phyloP scores from a whole-genome alignment of 2,888 invertebrate genomes.

The Lasioglossum leucozonium region DNA sequence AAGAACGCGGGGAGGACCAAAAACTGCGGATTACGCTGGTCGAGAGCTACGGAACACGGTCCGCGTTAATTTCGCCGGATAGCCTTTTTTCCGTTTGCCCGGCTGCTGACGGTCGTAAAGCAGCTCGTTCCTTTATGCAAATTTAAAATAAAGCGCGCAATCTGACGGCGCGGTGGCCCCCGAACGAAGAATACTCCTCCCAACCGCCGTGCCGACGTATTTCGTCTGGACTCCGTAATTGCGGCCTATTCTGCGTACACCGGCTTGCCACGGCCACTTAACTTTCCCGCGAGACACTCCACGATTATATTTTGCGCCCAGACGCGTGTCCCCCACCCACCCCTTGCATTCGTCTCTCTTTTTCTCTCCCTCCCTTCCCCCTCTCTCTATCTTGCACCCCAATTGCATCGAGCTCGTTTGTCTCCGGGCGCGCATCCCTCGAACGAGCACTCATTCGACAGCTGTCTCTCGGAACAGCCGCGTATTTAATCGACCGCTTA shows the following conservation, averaged over 20 bases:
- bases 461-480: not conserved
- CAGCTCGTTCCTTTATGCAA: constrained; percentile 55
- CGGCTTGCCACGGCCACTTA: constrained; percentile 70
- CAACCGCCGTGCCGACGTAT: constrained; percentile 42
- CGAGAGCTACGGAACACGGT: constrained; percentile 1
- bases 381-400: not conserved
- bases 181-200: constrained; percentile 56
- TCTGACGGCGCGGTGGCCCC: constrained; percentile 40
- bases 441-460: not conserved
- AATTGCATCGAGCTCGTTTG: constrained; percentile 31
- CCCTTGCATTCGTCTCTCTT: constrained; percentile 20
- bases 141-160: constrained; percentile 68
- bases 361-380: no score
- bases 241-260: constrained; percentile 68
- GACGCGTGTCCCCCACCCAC: constrained; percentile 48
- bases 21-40: not conserved
- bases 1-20: not conserved
- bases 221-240: constrained; percentile 74
- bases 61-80: constrained; percentile 54
- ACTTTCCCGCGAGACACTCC: constrained; percentile 69
- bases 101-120: constrained; percentile 25
- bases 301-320: constrained; percentile 70
- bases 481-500: constrained; percentile 32
- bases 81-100: constrained; percentile 35
- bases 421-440: constrained; percentile 27